Base-by-base conservation (phyloP, 2,113 vertebrate genomes). In the Todiramphus saurophagus region DNA sequence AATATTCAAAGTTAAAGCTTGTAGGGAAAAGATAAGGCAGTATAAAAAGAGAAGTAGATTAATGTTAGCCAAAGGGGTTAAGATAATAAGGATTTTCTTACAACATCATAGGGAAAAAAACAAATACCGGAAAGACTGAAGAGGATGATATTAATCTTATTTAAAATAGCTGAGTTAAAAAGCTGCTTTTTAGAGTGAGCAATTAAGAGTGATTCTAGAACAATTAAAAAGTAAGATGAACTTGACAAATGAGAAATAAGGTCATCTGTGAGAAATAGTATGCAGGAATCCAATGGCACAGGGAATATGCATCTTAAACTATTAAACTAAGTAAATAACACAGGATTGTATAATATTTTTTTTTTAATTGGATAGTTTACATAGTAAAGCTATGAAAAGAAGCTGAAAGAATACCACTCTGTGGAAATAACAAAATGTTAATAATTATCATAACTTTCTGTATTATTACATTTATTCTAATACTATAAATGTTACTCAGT, bases 11-110 rank as follows among this genome's bases (percentile, higher is more conserved):
- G 68, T 95, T 93, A 93, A 96, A 69, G 48, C 87, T 96, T 95
- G 80, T 91, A 96, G 81, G 68, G 50, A 41, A 90, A 94, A 94
- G 96, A 95, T 97, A 97, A 97, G 73, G 46, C 64, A 76, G 77
- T n/a, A 93, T 89, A 89, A 95, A 96, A 94, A 90, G 56, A 93
- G 79, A 95, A 94, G 93, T 66, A 91, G 91, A 95, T 94, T 95
- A 96, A 87, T 84, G 68, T 27, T 96, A 94, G 94, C 96, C 87
- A 90, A 90, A 94, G 94, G 90, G 89, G 92, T 80, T 96, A 87
- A 92, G 94, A 97, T 97, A 94, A 94, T 88, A 94, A 94, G 79
- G 83, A 83, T 84, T 94, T 97, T 92, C 83, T 93, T 93, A 82
- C 86, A 94, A 73, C 70, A 93, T 96, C 91, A 81, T 58, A 83